A percentile compares a stretch with the other conserved stretches of the same genome.
Evolutionary conservation across 2,797 vertebrate genomes (phyloP).

Genomic region (Danio choprae): DNA sequence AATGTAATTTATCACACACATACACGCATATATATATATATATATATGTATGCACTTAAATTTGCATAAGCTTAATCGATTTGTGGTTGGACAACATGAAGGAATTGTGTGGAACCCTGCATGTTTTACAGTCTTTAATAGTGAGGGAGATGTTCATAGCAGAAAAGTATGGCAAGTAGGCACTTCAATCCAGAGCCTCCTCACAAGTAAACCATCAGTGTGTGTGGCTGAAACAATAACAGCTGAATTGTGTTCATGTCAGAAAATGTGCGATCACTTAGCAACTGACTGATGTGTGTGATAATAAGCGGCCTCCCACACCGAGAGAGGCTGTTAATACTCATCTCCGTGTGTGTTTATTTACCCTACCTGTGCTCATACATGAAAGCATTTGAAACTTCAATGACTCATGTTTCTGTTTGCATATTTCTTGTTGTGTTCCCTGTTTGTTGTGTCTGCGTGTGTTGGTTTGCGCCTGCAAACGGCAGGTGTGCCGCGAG

Average conservation of each 20-base stretch:
- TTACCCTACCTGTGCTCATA: slow-evolving; percentile 5
- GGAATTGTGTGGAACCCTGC: too few relatives aligned
- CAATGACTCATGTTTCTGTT: not conserved
- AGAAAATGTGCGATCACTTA: slow-evolving; percentile 40
- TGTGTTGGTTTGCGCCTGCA: not conserved
- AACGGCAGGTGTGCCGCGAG: slow-evolving; percentile 93
- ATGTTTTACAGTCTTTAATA: too few relatives aligned
- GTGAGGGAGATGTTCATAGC: too few relatives aligned
- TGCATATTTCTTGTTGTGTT: slow-evolving; percentile 32
- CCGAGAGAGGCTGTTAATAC: slow-evolving; percentile 23
- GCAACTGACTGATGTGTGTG: slow-evolving; percentile 48
- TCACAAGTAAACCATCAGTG: not conserved
- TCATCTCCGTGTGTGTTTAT: slow-evolving; percentile 20
- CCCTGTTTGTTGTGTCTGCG: slow-evolving; percentile 30
- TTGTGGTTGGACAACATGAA: too few relatives aligned
- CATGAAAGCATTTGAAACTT: not conserved
- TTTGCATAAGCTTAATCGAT: too few relatives aligned
- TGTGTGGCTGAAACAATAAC: slow-evolving; percentile 12
- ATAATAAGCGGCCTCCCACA: slow-evolving; percentile 42
- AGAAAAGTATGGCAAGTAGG: not conserved
- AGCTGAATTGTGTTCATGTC: not conserved
- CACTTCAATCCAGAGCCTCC: not conserved
- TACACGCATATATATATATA: too few relatives aligned
- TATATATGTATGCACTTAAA: too few relatives aligned
- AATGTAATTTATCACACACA: too few relatives aligned